A percentile compares a stretch with the other conserved stretches of the same genome.
These are phyloP conservation scores for Podarcis cretensis DNA, from an alignment of 2,113 vertebrate genomes.

Conservation along the genomic window DNA sequence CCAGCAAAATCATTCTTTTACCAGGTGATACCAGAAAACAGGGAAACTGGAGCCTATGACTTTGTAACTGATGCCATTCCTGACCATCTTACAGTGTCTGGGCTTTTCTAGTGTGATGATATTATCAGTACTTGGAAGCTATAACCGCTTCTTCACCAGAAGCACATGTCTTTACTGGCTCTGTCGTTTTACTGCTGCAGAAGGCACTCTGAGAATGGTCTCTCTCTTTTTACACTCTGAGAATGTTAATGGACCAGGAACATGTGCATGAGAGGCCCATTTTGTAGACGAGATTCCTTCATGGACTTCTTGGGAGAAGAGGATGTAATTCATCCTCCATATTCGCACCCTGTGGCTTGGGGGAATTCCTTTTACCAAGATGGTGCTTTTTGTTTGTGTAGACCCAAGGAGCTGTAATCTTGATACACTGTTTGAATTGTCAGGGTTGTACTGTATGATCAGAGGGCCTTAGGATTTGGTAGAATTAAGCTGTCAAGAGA, in stretches of 20 bases:
- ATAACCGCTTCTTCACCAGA: constrained; percentile 5
- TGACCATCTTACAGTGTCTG: constrained; percentile 1
- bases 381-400: constrained; percentile 15
- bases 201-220: too few relatives aligned
- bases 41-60: not conserved
- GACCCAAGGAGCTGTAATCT: not conserved
- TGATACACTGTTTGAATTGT: not conserved
- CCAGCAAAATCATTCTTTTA: not conserved
- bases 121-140: constrained; percentile 16
- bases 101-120: constrained; percentile 21
- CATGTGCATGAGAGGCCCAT: constrained; percentile 16
- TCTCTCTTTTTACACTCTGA: constrained; percentile 7
- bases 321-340: constrained; percentile 55
- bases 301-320: constrained; percentile 53
- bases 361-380: constrained; percentile 27
- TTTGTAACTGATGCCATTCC: not conserved
- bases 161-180: not conserved
- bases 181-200: constrained; percentile 36
- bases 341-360: constrained; percentile 21
- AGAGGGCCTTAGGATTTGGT: not conserved
- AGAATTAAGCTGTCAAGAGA: not conserved
- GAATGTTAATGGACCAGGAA: constrained; percentile 55
- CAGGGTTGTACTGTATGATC: not conserved
- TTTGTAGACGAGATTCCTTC: constrained; percentile 68
- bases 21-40: not conserved